Percentiles rank a stretch among this genome's conserved stretches.
phyloP scores from a whole-genome alignment of 2,888 invertebrate species.

The Xylocampa areola region DNA sequence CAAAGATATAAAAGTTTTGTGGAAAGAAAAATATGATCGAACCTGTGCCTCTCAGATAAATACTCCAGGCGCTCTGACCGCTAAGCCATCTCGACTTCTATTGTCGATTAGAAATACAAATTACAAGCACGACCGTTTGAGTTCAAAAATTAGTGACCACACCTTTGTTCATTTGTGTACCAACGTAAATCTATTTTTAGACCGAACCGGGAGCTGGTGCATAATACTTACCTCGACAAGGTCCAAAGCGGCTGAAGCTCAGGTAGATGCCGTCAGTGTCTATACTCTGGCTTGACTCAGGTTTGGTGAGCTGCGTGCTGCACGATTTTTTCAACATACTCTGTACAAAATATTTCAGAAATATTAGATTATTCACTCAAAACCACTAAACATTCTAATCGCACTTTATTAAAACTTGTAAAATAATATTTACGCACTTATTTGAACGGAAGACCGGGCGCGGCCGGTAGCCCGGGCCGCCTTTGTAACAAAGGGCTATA shows the following conservation, averaged over 20 bases:
- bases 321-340: constrained; percentile 79
- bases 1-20: too few species aligned
- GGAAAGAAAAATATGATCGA: too few species aligned
- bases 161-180: neutral
- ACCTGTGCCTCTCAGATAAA: too few species aligned
- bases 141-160: neutral
- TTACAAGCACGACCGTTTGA: neutral
- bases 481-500: constrained; percentile 24
- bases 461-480: constrained; percentile 26
- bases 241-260: constrained; percentile 74
- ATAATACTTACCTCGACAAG: constrained; percentile 71
- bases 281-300: constrained; percentile 78
- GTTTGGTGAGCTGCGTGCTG: constrained; percentile 80
- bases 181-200: constrained; percentile 1
- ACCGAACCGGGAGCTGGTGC: neutral
- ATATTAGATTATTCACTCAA: neutral
- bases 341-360: constrained; percentile 55
- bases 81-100: too few species aligned
- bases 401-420: neutral
- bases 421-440: constrained; percentile 18
- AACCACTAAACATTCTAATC: constrained; percentile 5
- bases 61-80: too few species aligned
- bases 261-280: constrained; percentile 79
- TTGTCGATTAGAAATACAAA: too few species aligned
- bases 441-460: constrained; percentile 5